Base-by-base conservation (phyloP, 2,888 invertebrate genomes). In the Macrophya annulata region DNA sequence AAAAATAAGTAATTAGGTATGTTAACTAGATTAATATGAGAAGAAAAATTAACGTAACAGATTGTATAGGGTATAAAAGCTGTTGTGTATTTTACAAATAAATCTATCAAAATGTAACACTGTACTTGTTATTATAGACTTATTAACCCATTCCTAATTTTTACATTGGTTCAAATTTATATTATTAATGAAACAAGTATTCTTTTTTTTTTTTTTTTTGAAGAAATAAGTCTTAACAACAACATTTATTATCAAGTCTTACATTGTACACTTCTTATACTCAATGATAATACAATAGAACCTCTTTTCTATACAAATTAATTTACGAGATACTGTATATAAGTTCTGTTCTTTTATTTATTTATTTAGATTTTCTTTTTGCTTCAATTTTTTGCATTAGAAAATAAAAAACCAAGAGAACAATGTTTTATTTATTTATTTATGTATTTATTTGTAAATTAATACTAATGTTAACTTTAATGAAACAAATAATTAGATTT, bases 241-340 rank as follows among this genome's bases (percentile, higher is more conserved):
- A 83, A 83, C 83, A 71, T 68, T 83, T 82, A 71, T 82, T 85
- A 85, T 85, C 79, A 85, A 82, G 51, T 68, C 79, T 85, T 82
- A 48, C 21, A 82, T 74, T 17, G 21, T 85, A 83, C 68, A 83
- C 71, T 45, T 79, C 59, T 83, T 71, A 84, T 55, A 65, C 31
- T 65, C 51, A 74, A 74, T 59, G 45, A 59, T 84, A 55, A 71
- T 84, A 84, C 71, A 71, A 55, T 84, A 84, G 43, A 81, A 81
- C 43, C 82, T 62, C 79, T 86, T 89, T 90, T 87, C 89, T 91
- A 89, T 91, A 91, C 90, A 91, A 91, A 90, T 90, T 90, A 88
- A 89, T 89, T 90, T 90, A 90, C 87, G 87, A 88, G 87, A 88
- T 89, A 88, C 86, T 81, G 55, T 77, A 37, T 77, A 37, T 55